Evolutionary conservation across 2,797 vertebrate genomes (phyloP), one percentile per base, ranked within the genome.

Genomic region (Babyrousa celebensis): DNA sequence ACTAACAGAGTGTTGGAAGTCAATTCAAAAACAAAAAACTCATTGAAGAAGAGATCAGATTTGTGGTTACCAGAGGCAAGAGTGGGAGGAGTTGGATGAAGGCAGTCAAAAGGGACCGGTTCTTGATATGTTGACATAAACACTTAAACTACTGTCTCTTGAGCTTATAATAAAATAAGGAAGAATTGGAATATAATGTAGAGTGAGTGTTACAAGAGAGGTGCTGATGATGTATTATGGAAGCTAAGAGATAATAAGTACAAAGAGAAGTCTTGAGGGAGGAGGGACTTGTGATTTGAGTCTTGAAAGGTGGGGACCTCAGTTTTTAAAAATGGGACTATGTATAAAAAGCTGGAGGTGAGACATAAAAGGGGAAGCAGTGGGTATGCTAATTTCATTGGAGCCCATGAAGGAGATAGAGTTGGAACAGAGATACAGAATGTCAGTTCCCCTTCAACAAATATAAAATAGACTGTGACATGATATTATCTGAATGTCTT

Each of bases 331-430:
- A 40, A 70, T 58, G 58, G 58, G 10, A 32, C 1, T 54, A 11
- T 62, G 12, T 32, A 77, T 25, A 60, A 36, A 62, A 85, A 27
- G 6, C 9, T 29, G 21, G 14, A 80, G 4, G 17, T 48, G 40
- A 91, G 32, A 18, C 56, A 0, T 20, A 23, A 6, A 8, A n/a
- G 43, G 20, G 52, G 71, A 75, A 85, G 15, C 1, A 1, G n/a
- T 29, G 12, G 2, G 1, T 58, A 32, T n/a, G 20, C 77, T 62
- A 29, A 25, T 82, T 86, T 93, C 29, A 25, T 6, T 58, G 84
- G 56, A 1, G 3, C 2, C 0, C 27, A 2, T 17, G 58, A 85
- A 29, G 56, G 18, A 2, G 68, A 1, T 17, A 25, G 36, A 65
- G n/a, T 65, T 63, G 68, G 16, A 25, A 32, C 10, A 56, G 67